A percentile compares a stretch with the other conserved stretches of the same genome.
These are phyloP conservation scores for Criorhina ranunculi DNA, from an alignment of 2,888 invertebrate genomes.

Conservation along the genomic window DNA sequence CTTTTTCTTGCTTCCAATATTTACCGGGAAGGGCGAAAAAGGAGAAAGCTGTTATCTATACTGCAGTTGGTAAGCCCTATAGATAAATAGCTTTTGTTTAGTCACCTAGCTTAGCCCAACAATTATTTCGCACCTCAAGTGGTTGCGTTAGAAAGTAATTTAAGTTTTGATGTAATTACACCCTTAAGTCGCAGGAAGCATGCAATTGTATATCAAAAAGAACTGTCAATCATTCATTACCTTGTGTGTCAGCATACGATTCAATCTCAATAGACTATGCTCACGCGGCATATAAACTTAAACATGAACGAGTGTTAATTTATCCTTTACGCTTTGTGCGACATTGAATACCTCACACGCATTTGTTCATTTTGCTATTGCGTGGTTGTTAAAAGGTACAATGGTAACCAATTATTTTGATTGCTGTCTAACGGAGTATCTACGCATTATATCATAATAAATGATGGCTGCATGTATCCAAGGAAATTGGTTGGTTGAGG, in stretches of 20 bases:
- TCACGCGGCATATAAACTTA: constrained; percentile 20
- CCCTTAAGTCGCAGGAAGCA: constrained; percentile 29
- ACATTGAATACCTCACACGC: neutral
- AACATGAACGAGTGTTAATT: constrained; percentile 51
- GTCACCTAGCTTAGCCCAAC: constrained; percentile 40
- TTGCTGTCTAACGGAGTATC: constrained; percentile 21
- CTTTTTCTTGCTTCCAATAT: neutral
- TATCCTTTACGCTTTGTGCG: constrained; percentile 35
- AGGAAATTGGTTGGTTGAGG: constrained; percentile 38
- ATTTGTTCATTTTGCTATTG: constrained; percentile 17
- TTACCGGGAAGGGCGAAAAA: constrained; percentile 5
- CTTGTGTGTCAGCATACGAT: neutral
- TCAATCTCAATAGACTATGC: neutral
- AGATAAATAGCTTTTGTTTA: constrained; percentile 64
- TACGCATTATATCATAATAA: constrained; percentile 11
- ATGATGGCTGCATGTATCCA: neutral
- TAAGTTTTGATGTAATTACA: constrained; percentile 59
- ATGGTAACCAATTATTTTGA: constrained; percentile 39
- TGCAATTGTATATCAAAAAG: constrained; percentile 20
- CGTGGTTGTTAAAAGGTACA: constrained; percentile 30
- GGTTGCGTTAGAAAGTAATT: constrained; percentile 52
- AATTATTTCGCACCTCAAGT: constrained; percentile 50
- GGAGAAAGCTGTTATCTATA: constrained; percentile 23
- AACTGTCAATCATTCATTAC: constrained; percentile 46
- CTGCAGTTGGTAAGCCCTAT: neutral